Evolutionary conservation across 2,888 invertebrate species (phyloP), one percentile per base, ranked within the genome.

Genomic region (Glaucopsyche alexis): DNA sequence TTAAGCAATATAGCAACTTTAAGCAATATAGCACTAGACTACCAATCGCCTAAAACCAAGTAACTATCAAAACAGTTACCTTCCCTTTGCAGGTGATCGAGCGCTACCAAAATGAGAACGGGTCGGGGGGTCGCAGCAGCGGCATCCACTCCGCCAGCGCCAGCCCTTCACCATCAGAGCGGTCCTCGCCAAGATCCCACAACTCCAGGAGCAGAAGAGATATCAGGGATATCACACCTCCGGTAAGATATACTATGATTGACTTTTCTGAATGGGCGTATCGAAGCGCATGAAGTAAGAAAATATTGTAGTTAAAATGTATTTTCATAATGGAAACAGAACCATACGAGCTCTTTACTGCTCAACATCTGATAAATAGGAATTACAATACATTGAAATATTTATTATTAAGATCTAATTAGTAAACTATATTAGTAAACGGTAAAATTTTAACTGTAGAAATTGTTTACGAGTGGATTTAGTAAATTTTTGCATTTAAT

Each of bases 31-130:
- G 49, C 49, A 49, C 7, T 55, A 16, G 3, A 29, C 29, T 1
- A 29, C 29, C 29, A 29, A 29, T 29, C 29, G 29, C 29, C 29
- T 29, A 29, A 29, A 29, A 29, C 29, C 29, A 19, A 55, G 55
- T 16, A 19, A 55, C 19, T 55, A 55, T 7, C 55, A 55, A n/a
- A 7, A 55, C 55, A 16, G 81, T 81, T 77, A 75, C 78, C 0
- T 72, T 65, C 76, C 77, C n/a, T 45, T 80, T 85, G 0, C 88
- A 95, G 95, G 95, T 95, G 78, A 94, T 95, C 79, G 95, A 94
- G 81, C 94, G 94, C 77, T 95, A 94, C 82, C 95, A 95, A 87
- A 93, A 93, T 72, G 94, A 94, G 81, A 88, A 88, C 76, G 91
- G 92, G 19, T 93, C 94, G 9, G 94, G 94, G 1, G 94, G 93